A percentile compares a stretch with the other conserved stretches of the same genome.
These are phyloP conservation scores for Papilio polyxenes DNA, from an alignment of 1,140 invertebrate species.

Conservation along the genomic window DNA sequence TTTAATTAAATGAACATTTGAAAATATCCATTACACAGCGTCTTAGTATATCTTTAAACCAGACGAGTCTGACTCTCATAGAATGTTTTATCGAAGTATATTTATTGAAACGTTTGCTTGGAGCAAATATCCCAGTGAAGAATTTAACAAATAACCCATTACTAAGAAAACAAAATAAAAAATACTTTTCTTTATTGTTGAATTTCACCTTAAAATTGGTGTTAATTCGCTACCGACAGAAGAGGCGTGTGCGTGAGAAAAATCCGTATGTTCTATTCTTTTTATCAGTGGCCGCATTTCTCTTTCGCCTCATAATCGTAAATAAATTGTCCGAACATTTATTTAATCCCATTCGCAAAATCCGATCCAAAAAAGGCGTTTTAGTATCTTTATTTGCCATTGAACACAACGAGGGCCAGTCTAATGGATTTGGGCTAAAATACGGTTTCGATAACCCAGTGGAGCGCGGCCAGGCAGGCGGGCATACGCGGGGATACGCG, in stretches of 20 bases:
- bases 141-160: neutral
- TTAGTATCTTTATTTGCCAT: constrained; percentile 36
- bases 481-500: neutral
- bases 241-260: neutral
- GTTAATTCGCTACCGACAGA: neutral
- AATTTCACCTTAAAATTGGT: neutral
- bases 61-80: neutral
- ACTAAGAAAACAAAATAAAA: neutral
- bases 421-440: constrained; percentile 36
- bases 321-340: constrained; percentile 32
- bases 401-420: constrained; percentile 32
- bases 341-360: constrained; percentile 31
- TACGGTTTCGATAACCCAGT: constrained; percentile 29
- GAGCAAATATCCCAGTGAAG: neutral
- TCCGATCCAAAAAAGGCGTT: constrained; percentile 31
- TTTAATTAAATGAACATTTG: neutral
- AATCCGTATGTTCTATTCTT: neutral
- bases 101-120: neutral
- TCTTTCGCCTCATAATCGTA: constrained; percentile 20
- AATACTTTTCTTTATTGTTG: neutral
- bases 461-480: neutral
- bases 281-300: constrained; percentile 5
- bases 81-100: neutral
- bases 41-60: neutral
- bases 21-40: neutral